Evolutionary conservation across 2,113 vertebrate species (phyloP), one percentile per base, ranked within the genome.

Genomic region (Vulpes lagopus): DNA sequence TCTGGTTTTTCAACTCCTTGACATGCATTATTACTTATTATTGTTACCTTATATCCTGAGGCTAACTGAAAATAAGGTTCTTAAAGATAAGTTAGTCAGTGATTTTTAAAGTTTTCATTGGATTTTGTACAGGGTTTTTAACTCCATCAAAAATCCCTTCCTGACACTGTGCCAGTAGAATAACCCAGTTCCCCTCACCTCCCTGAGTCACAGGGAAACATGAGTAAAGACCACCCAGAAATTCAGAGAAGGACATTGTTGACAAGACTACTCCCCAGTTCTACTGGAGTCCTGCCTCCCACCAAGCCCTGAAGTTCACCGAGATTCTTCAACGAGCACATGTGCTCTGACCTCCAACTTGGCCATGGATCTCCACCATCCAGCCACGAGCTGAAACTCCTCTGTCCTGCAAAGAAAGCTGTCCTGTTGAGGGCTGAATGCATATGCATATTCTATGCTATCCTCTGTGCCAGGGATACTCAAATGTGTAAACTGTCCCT

Each of bases 11-110:
- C 62, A 65, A 4, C 35, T 59, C 4, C 51, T 59, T 85, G 27
- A 55, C 27, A 12, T 15, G 19, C 8, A 6, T n/a, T 49, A 14
- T 16, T 49, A 14, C 59, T 93, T 76, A 23, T 4, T 25, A 67
- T 55, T 57, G 16, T 17, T n/a, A 6, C 30, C 55, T 30, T 49
- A 16, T 19, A 16, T 49, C 51, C 93, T 17, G 49, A 83, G 16
- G 60, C 79, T 73, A 57, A 32, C 38, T 67, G 78, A 88, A 88
- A 67, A 81, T n/a, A 88, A 32, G 78, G 67, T 89, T 82, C 57
- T 49, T 76, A 15, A 57, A 23, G 22, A 59, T 16, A 59, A 78
- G 38, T 53, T 22, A 55, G 35, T 30, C 17, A 23, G 15, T 38
- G 25, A 23, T 60, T 76, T 78, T 62, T 83, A 15, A 78, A 43